These are phyloP conservation scores for Diplosoma virens DNA, from an alignment of 23 tunicate genomes.

Conservation along the genomic window DNA sequence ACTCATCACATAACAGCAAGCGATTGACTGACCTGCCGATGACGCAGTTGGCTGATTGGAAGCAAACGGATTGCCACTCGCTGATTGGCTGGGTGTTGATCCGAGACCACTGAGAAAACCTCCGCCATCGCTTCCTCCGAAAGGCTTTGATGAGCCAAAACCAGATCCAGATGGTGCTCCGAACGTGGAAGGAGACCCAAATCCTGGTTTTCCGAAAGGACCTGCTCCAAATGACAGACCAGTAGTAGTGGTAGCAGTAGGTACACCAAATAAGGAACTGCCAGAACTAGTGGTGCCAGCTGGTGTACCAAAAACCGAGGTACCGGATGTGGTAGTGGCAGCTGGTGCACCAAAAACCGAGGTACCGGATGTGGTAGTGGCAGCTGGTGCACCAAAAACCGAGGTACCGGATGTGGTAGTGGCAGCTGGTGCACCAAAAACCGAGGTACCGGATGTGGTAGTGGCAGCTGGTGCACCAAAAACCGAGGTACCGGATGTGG, in stretches of 20 bases:
- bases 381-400: background rate
- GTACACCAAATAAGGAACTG: background rate
- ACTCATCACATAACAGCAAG: background rate
- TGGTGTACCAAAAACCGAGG: background rate
- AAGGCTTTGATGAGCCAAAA: background rate
- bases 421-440: constrained; percentile 14
- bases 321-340: background rate
- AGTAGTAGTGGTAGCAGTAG: background rate
- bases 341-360: constrained; percentile 9
- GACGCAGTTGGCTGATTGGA: background rate
- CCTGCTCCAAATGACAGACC: background rate
- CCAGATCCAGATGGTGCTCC: background rate
- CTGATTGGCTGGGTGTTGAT: constrained; percentile 11
- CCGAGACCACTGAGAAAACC: constrained; percentile 65
- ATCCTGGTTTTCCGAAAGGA: background rate
- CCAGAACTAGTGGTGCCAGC: background rate
- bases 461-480: background rate
- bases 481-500: background rate
- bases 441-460: background rate
- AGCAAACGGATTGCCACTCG: constrained; percentile 50
- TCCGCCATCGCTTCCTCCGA: constrained; percentile 3
- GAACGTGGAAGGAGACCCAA: background rate
- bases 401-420: background rate
- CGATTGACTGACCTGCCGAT: constrained; percentile 21
- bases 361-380: background rate